phyloP scores from a whole-genome alignment of 1,140 invertebrate genomes.

The Tetramorium alpestre region DNA sequence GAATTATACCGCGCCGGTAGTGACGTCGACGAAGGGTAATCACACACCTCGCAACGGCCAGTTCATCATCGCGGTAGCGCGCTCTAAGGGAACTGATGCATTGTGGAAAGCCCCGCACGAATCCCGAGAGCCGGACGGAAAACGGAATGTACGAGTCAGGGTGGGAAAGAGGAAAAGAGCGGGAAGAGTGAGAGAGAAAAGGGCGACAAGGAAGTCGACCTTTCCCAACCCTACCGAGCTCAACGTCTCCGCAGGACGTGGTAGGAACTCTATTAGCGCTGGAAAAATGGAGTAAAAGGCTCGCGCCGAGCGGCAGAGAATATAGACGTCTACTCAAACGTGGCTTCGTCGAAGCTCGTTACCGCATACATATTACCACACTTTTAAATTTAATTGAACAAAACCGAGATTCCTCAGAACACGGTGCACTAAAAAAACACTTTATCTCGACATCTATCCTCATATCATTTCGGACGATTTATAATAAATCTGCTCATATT shows the following conservation, averaged over 20 bases:
- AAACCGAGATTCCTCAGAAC: conserved; percentile 11
- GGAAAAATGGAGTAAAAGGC: conserved; percentile 60
- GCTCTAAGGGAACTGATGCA: conserved; percentile 76
- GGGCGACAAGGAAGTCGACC: background rate
- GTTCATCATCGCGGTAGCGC: conserved; percentile 80
- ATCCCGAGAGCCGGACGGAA: conserved; percentile 60
- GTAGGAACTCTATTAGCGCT: conserved; percentile 70
- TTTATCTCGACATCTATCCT: background rate
- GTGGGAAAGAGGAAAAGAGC: background rate
- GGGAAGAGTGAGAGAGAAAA: background rate
- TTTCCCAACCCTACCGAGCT: background rate
- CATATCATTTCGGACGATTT: background rate
- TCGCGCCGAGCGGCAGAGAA: background rate
- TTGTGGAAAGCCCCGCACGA: conserved; percentile 77
- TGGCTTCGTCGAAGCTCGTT: conserved; percentile 3
- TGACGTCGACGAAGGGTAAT: conserved; percentile 81
- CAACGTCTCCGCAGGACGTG: conserved; percentile 23
- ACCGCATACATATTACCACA: conserved; percentile 16
- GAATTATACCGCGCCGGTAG: conserved; percentile 77
- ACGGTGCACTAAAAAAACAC: background rate
- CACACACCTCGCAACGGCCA: conserved; percentile 80
- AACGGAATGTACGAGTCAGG: conserved; percentile 57
- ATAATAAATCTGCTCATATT: background rate
- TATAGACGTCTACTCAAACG: conserved; percentile 19
- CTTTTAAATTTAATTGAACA: conserved; percentile 31